phyloP scores from a whole-genome alignment of 2,888 invertebrate species.

The Andrena camellia region DNA sequence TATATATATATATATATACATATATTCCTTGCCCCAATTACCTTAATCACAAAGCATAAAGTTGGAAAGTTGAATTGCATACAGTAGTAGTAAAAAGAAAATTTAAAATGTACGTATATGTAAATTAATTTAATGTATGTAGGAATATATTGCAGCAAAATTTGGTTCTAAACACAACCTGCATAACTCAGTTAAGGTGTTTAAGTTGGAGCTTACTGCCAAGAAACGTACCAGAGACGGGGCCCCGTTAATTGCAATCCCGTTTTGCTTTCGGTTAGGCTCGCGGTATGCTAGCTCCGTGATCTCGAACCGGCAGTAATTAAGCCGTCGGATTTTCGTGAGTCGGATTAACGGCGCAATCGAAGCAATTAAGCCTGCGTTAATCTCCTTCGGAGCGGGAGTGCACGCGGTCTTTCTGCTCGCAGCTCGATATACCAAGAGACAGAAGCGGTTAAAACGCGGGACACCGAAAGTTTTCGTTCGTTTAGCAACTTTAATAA shows the following conservation, averaged over 20 bases:
- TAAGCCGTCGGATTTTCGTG: constrained; percentile 56
- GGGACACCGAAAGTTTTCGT: background rate
- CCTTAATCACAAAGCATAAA: no score
- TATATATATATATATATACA: no score
- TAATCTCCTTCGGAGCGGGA: constrained; percentile 34
- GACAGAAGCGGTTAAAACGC: constrained; percentile 12
- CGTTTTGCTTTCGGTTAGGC: constrained; percentile 14
- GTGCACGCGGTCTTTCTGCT: background rate
- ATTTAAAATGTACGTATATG: no score
- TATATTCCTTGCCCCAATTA: no score
- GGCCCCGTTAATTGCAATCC: constrained; percentile 44
- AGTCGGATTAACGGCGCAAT: constrained; percentile 47
- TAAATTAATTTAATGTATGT: no score
- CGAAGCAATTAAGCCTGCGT: constrained; percentile 51
- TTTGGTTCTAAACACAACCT: background rate
- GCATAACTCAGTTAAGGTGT: background rate
- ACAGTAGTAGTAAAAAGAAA: no score
- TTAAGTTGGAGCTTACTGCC: constrained; percentile 22
- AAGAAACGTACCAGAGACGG: background rate
- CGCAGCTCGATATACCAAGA: constrained; percentile 19
- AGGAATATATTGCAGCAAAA: no score
- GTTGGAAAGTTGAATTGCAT: no score
- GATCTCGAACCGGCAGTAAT: constrained; percentile 39
- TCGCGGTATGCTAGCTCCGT: constrained; percentile 27
- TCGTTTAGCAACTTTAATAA: constrained; percentile 11